A percentile compares a stretch with the other conserved stretches of the same genome.
Conservation (phyloP, 2,888 invertebrate genomes). For the Mechanitis mazaeus region DNA sequence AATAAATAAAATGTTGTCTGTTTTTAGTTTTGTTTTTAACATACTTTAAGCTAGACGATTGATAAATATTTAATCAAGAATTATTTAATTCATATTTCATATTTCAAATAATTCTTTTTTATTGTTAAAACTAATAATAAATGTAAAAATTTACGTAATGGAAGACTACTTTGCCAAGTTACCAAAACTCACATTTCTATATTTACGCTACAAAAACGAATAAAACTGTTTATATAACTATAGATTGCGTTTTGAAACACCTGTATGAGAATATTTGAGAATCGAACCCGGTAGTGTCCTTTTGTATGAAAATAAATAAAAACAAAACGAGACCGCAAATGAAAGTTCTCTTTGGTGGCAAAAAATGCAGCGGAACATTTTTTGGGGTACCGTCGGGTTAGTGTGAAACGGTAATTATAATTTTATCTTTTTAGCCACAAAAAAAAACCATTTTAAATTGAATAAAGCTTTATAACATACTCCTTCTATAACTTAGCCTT, state of each 20-base stretch:
- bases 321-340: constrained; percentile 22
- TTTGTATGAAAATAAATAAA: not conserved
- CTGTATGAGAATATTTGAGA: constrained; percentile 10
- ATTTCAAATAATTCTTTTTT: too few species aligned
- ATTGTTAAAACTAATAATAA: too few species aligned
- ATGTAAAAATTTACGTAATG: too few species aligned
- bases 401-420: not conserved
- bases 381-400: constrained; percentile 16
- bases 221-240: not conserved
- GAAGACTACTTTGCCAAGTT: too few species aligned
- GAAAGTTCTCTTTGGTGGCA: constrained; percentile 20
- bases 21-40: not conserved
- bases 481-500: too few species aligned
- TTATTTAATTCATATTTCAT: too few species aligned
- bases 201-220: not conserved
- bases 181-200: too few species aligned
- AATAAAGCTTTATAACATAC: too few species aligned
- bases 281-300: constrained; percentile 15
- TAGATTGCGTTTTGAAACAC: constrained; percentile 1
- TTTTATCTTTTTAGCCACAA: not conserved
- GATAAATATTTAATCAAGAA: too few species aligned
- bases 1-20: not conserved
- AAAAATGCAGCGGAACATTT: constrained; percentile 16
- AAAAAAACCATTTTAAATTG: too few species aligned
- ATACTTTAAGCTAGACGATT: too few species aligned